Evolutionary conservation across 2,797 vertebrate species (phyloP).

Genomic region (Capromys pilorides): DNA sequence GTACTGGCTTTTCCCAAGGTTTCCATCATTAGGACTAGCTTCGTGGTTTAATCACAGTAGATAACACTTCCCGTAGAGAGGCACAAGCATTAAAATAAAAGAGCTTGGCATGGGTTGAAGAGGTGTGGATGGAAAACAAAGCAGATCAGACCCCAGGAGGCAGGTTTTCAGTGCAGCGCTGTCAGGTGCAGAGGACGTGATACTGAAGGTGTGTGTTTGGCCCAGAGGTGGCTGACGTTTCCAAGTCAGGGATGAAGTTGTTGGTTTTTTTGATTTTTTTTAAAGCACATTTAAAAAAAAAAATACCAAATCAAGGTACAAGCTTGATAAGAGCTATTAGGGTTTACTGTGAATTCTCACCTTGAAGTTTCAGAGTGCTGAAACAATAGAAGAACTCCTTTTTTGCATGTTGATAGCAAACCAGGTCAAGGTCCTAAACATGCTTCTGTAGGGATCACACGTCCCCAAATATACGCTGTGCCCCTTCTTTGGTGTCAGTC

Average conservation of each 20-base stretch:
- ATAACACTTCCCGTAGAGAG: background rate
- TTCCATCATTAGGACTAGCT: background rate
- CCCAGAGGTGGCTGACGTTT: background rate
- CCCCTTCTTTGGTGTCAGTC: background rate
- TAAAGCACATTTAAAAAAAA: conserved; percentile 5
- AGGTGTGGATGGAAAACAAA: conserved; percentile 10
- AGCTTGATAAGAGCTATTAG: background rate
- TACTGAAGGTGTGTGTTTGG: background rate
- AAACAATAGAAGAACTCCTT: background rate
- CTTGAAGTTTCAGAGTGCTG: background rate
- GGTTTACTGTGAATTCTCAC: background rate
- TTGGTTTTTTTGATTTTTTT: background rate
- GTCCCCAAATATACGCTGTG: background rate
- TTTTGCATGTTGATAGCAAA: conserved; percentile 5
- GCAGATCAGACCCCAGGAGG: background rate
- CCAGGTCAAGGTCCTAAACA: background rate
- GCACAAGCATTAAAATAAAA: background rate
- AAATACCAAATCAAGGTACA: background rate
- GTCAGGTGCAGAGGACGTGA: background rate
- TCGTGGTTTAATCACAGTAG: background rate
- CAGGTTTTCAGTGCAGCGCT: background rate
- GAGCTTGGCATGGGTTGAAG: background rate
- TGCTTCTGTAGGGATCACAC: background rate
- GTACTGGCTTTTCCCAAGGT: background rate
- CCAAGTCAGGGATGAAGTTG: background rate